phyloP scores from a whole-genome alignment of 92 coral and sea anemone genomes.

The Palythoa grandis region DNA sequence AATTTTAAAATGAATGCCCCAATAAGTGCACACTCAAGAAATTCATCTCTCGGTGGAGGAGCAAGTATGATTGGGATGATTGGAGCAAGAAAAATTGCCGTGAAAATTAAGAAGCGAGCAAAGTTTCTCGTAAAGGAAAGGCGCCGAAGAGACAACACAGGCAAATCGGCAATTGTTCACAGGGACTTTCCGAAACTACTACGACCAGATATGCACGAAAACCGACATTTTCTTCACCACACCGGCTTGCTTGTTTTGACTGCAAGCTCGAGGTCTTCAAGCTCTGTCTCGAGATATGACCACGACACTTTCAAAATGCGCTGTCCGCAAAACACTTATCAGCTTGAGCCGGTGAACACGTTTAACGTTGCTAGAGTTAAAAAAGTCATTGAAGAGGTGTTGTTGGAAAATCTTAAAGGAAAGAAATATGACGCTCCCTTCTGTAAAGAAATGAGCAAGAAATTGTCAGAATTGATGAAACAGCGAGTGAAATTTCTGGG shows the following conservation, averaged over 20 bases:
- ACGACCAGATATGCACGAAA: slow-evolving; percentile 55
- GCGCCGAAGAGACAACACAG: slow-evolving; percentile 80
- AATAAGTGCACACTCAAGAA: slow-evolving; percentile 55
- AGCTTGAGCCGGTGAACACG: slow-evolving; percentile 66
- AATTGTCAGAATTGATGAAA: slow-evolving; percentile 81
- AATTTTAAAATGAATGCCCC: slow-evolving; percentile 48
- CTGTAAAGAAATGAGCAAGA: slow-evolving; percentile 84
- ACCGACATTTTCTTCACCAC: slow-evolving; percentile 9
- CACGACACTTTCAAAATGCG: slow-evolving; percentile 25
- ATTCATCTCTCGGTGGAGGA: slow-evolving; percentile 68
- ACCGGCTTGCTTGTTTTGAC: slow-evolving; percentile 50
- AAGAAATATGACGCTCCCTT: slow-evolving; percentile 66
- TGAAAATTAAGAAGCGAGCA: slow-evolving; percentile 91
- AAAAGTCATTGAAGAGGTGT: slow-evolving; percentile 75
- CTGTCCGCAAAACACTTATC: slow-evolving; percentile 64
- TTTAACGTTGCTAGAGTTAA: slow-evolving; percentile 79
- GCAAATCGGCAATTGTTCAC: slow-evolving; percentile 78
- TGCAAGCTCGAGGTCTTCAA: slow-evolving; percentile 67
- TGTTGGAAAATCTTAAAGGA: slow-evolving; percentile 66
- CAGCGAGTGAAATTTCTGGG: slow-evolving; percentile 83
- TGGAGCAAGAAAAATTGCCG: slow-evolving; percentile 91
- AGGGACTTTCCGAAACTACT: slow-evolving; percentile 77
- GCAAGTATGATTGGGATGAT: slow-evolving; percentile 96
- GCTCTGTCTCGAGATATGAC: slow-evolving; percentile 55
- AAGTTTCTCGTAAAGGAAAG: slow-evolving; percentile 92